Evolutionary conservation across 2,113 vertebrate species (phyloP), one percentile per base, ranked within the genome.

Genomic region (Origma solitaria): DNA sequence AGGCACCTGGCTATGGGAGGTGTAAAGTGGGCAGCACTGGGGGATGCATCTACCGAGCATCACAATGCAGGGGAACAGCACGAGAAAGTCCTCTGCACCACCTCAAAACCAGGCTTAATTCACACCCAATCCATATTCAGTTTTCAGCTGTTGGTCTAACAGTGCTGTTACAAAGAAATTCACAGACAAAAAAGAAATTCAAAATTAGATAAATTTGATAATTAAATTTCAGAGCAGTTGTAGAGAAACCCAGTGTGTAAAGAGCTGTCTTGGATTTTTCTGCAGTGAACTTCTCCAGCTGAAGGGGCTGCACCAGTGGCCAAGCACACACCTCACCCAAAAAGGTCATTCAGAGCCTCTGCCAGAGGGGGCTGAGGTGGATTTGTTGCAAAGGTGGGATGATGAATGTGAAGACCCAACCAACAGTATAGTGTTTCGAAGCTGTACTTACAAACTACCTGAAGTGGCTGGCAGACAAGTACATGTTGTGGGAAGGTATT

Each of bases 161-260:
- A 30, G 28, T 38, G 31, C 14, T 44, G 68, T 33, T 49, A n/a
- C 35, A 81, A 81, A 80, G 24, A 69, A 88, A 65, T 47, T 69
- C n/a, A 72, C 15, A 51, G 19, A 47, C 7, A 37, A 68, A 33
- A 47, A 58, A 25, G 11, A 64, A 73, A 61, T 20, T 2, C 3
- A 81, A 65, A 89, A 70, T 15, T 7, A 57, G 56, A 75, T n/a
- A 11, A 49, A 42, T 20, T 9, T 57, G 51, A 82, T 51, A n/a
- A 91, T 38, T 78, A 42, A 7, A 79, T 69, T 87, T 77, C 54
- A 72, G 69, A 88, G 71, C 10, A 21, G 33, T 77, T 54, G 9
- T 25, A 83, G 28, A 79, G 45, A 68, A 76, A 72, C 6, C 3
- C 37, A 68, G 17, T 31, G 42, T 0, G 0, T 15, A 31, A 47